These are phyloP conservation scores for Drosophila murphyi DNA, from an alignment of 1,140 invertebrate species.

Conservation along the genomic window DNA sequence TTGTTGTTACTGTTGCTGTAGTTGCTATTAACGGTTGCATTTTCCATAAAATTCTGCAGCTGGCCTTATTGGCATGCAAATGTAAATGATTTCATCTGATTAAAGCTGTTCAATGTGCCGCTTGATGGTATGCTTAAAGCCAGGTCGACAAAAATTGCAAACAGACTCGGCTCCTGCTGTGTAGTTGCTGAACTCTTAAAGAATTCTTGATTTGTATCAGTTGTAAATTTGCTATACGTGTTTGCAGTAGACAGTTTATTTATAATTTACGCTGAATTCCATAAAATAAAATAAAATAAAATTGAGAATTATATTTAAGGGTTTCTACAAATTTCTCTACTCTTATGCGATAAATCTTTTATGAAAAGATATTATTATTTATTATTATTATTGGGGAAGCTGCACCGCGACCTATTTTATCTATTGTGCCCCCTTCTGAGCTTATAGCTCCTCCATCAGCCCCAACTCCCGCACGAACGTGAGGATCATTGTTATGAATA, in stretches of 20 bases:
- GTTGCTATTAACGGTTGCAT: slow-evolving; percentile 21
- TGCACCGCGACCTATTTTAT: too few relatives aligned
- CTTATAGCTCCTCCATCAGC: too few relatives aligned
- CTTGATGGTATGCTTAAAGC: slow-evolving; percentile 18
- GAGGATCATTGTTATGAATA: too few relatives aligned
- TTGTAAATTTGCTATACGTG: background rate
- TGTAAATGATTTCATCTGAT: slow-evolving; percentile 66
- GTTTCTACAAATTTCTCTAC: too few relatives aligned
- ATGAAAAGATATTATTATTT: too few relatives aligned
- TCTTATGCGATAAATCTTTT: too few relatives aligned
- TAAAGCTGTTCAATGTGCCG: slow-evolving; percentile 16
- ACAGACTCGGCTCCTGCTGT: slow-evolving; percentile 55
- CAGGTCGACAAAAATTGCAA: slow-evolving; percentile 1
- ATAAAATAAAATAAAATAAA: background rate
- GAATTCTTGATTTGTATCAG: slow-evolving; percentile 40
- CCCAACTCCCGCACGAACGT: too few relatives aligned
- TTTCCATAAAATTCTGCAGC: slow-evolving; percentile 19
- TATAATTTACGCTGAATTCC: background rate
- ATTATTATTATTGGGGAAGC: too few relatives aligned
- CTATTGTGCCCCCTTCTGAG: too few relatives aligned
- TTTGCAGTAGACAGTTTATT: background rate
- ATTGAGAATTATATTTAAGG: background rate
- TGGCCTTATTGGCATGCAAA: slow-evolving; percentile 42
- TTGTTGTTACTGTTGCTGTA: slow-evolving; percentile 16
- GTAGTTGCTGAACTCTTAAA: slow-evolving; percentile 60